Base-by-base conservation (phyloP, 1,140 invertebrate species). In the Drosophila fuyamai region DNA sequence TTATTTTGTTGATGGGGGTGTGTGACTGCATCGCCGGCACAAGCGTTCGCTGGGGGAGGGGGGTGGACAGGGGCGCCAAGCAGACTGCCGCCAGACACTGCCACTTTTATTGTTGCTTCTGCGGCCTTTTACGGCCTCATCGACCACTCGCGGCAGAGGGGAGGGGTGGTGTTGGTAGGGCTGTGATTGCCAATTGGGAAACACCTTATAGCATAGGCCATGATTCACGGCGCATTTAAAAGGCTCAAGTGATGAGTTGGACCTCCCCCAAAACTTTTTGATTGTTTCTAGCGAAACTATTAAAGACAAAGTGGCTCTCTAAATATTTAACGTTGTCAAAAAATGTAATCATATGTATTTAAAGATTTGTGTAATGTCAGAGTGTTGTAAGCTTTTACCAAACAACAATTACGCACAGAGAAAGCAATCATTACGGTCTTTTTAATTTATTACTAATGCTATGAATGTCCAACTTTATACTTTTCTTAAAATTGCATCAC, bases 31-130 rank as follows among this genome's bases (percentile, higher is more conserved):
- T 27, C 5, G 27, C 4, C 5, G 14, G 29, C 2, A 32, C 4
- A 32, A 18, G 18, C 18, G 18, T 18, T 18, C 18, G 7, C n/a
- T n/a, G 16, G 29, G 13, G 23, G 23, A 16, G 13, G n/a, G 23
- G 58, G 46, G 18, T 14, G 38, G 10, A 13, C 18, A 23, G 47
- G 36, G 62, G 73, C 73, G 73, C 73, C 73, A 76, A 76, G 73
- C 72, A 56, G 72, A 75, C 72, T 75, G 72, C 71, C 61, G 47
- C 50, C 46, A 71, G 51, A 70, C 66, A 13, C 16, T 50, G 51
- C 51, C 51, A 71, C 67, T 48, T 68, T 36, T 61, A 61, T 63
- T 50, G 61, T 51, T 47, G 38, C 40, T 46, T 63, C 29, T 23
- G 32, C 27, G 29, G 29, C 41, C 23, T 36, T 23, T 18, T 18